phyloP scores from a whole-genome alignment of 2,113 vertebrate species.

The Phylloscopus trochiloides region DNA sequence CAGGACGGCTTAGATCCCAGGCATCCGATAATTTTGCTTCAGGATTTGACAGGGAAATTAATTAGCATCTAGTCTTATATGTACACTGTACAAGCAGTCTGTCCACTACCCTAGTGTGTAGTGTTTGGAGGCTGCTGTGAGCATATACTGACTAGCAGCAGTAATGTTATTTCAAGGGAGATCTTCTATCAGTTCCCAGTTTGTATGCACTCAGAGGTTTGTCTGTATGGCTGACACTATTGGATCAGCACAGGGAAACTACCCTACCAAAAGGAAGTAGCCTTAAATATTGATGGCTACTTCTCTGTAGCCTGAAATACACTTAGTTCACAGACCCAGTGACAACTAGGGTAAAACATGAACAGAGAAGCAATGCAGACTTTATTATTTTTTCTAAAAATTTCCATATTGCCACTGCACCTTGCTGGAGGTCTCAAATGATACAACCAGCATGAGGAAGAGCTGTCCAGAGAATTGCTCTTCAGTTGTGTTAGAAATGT shows the following conservation, averaged over 20 bases:
- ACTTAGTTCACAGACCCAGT: background rate
- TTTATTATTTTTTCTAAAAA: background rate
- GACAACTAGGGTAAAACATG: background rate
- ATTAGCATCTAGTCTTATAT: slow-evolving; percentile 14
- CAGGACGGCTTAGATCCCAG: slow-evolving; percentile 28
- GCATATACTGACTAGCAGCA: slow-evolving; percentile 1
- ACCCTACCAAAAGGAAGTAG: background rate
- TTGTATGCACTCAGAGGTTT: slow-evolving; percentile 7
- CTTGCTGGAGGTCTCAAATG: background rate
- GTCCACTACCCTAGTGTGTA: background rate
- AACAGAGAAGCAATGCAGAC: slow-evolving; percentile 16
- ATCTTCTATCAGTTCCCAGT: background rate
- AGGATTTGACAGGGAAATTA: slow-evolving; percentile 33
- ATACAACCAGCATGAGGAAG: background rate
- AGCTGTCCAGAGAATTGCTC: background rate
- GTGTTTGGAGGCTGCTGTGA: background rate
- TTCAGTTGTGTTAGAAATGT: background rate
- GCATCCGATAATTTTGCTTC: background rate
- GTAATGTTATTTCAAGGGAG: background rate
- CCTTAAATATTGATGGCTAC: background rate
- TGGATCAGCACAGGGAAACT: background rate
- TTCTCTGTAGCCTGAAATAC: slow-evolving; percentile 13
- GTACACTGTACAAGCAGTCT: background rate
- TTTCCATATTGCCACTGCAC: background rate
- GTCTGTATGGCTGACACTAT: background rate